phyloP scores from a whole-genome alignment of 2,797 vertebrate species.

The Microchirus variegatus region DNA sequence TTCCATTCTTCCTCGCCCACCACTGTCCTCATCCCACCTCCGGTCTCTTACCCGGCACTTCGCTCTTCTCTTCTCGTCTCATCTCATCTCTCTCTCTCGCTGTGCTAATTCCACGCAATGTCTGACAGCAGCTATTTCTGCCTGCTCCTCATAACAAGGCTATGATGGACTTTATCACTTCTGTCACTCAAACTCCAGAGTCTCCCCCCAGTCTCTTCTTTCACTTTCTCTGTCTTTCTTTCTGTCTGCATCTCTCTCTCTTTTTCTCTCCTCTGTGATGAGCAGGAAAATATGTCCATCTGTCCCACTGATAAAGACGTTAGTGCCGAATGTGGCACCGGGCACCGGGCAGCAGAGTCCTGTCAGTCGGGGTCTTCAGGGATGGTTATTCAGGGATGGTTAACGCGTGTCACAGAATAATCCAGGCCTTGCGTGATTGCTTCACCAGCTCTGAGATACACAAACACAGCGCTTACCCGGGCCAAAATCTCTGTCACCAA shows the following conservation, averaged over 20 bases:
- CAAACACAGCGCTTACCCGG: constrained; percentile 20
- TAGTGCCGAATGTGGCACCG: constrained; percentile 58
- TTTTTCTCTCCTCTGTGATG: constrained; percentile 24
- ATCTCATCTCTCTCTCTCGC: constrained; percentile 29
- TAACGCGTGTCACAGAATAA: constrained; percentile 70
- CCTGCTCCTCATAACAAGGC: constrained; percentile 63
- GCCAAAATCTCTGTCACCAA: constrained; percentile 31
- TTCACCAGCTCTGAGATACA: constrained; percentile 54
- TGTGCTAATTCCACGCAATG: constrained; percentile 61
- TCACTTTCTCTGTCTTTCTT: constrained; percentile 29
- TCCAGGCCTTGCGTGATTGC: constrained; percentile 68
- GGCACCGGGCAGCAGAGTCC: constrained; percentile 48
- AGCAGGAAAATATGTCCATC: constrained; percentile 64
- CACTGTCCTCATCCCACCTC: constrained; percentile 24
- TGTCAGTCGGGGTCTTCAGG: constrained; percentile 58
- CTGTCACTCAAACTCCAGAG: constrained; percentile 71
- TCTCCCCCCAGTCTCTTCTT: too few species aligned
- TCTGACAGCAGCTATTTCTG: constrained; percentile 47
- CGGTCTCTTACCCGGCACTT: neutral
- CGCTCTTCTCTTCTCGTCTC: constrained; percentile 4
- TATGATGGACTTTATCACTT: constrained; percentile 76
- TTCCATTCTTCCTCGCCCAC: constrained; percentile 11
- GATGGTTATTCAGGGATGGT: constrained; percentile 60
- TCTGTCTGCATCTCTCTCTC: constrained; percentile 13
- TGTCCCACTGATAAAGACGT: constrained; percentile 74